Base-by-base conservation (phyloP, 2,888 invertebrate genomes). In the Xylophagus ater region DNA sequence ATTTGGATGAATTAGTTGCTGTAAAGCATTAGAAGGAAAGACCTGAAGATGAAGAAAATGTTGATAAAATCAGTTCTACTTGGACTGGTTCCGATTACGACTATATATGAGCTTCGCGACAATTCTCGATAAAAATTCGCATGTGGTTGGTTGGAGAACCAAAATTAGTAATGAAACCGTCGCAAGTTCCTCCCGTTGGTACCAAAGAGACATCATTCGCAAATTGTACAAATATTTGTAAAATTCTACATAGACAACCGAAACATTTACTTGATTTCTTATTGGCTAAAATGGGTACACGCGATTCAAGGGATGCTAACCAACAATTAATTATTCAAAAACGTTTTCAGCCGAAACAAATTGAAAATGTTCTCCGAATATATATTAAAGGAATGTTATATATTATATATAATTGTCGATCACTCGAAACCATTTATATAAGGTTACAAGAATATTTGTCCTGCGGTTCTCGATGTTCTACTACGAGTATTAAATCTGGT, bases 401-500 rank as follows among this genome's bases (percentile, higher is more conserved):
- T 99, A 98, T 72, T 98, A 98, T 67, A 99, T 98, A n/a, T n/a
- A n/a, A n/a, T 40, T 98, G 98, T 71, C 84, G 94, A 53, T 97
- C 96, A 8, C 94, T 97, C 2, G 97, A 98, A 62, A 98, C 98
- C 14, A 89, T 94, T 72, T 98, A 47, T 96, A 97, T 69, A 98
- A 98, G 69, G 98, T 98, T 66, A 97, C 96, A 31, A 76, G 98
- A 57, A 74, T 98, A 51, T 97, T 96, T 74, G 99, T 99, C 78
- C 78, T 99, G 98, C 68, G 96, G 97, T 31, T 96, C 96, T 26
- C 78, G 97, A 58, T 97, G 98, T 73, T 97, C 97, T 39, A 98
- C 99, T 43, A 90, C 96, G 56, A 94, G 94, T 69, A 98, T 99
- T 67, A 98, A 97, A 70, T 93, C 94, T 67, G 98, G 98, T 74